These are phyloP conservation scores for Paraescarpia echinospica DNA, from an alignment of 1,140 invertebrate genomes.

Conservation along the genomic window DNA sequence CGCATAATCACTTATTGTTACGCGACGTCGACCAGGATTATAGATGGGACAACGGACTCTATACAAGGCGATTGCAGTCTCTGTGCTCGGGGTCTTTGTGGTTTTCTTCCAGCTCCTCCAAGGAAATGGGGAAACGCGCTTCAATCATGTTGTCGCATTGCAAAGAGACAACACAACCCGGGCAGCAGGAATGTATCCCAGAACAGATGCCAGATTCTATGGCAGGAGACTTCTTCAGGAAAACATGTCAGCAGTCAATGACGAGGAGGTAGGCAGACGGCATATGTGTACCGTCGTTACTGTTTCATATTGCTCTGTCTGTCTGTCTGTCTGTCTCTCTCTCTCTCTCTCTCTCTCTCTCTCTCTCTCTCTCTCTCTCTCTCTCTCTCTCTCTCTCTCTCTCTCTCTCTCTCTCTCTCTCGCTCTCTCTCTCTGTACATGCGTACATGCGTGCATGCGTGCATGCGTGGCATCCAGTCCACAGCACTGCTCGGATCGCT, in stretches of 20 bases:
- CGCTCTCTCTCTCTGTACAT: no score
- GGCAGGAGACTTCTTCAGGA: neutral
- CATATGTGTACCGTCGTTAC: neutral
- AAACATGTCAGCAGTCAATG: neutral
- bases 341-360: no score
- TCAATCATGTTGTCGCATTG: neutral
- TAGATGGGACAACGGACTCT: neutral
- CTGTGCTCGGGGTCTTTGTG: neutral
- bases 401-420: neutral
- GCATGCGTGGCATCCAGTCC: no score
- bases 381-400: neutral
- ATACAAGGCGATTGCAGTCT: neutral
- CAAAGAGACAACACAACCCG: neutral
- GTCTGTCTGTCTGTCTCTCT: no score
- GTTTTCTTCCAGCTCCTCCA: neutral
- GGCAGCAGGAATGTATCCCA: neutral
- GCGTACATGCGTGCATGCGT: no score
- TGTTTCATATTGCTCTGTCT: neutral
- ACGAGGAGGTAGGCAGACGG: neutral
- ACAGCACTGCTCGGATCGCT: no score
- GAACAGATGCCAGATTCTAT: neutral
- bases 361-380: no score
- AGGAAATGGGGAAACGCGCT: neutral
- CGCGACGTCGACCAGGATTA: neutral
- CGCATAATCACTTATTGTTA: neutral